Conservation (phyloP, 2,113 vertebrate species). For the Oplegnathus fasciatus region DNA sequence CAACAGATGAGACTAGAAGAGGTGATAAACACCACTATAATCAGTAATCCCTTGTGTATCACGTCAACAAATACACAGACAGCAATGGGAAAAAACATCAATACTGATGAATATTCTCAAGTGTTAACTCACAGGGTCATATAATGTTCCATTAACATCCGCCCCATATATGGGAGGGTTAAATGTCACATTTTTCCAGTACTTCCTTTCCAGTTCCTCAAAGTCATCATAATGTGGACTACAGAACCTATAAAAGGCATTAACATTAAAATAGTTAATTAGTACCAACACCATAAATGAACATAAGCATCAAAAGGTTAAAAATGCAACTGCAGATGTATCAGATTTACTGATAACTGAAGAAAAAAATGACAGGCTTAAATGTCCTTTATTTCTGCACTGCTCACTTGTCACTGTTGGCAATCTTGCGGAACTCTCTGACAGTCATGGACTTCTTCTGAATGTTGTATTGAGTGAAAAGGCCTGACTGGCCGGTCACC, state of each 20-base stretch:
- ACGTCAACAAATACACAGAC: neutral
- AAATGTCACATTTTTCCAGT: constrained; percentile 98
- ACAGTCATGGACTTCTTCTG: constrained; percentile 98
- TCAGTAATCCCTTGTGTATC: neutral
- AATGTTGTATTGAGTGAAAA: constrained; percentile 99
- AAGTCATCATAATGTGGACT: constrained; percentile 95
- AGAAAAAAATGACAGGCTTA: neutral
- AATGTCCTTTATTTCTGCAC: neutral
- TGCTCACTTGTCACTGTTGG: constrained; percentile 95
- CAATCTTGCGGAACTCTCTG: constrained; percentile 92
- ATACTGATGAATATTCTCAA: neutral
- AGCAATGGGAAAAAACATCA: neutral
- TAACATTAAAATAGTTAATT: neutral
- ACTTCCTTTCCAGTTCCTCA: constrained; percentile 97
- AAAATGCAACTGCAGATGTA: neutral
- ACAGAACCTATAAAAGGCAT: constrained; percentile 87
- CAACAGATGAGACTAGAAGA: neutral
- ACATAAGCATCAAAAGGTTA: neutral
- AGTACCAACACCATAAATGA: neutral
- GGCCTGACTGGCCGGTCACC: constrained; percentile 97
- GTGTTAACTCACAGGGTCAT: constrained; percentile 89
- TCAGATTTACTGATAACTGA: neutral
- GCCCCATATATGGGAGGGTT: constrained; percentile 97
- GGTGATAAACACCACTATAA: neutral
- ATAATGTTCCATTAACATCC: constrained; percentile 94